Conservation (phyloP, 2,797 vertebrate genomes). For the Crocidura indochinensis region DNA sequence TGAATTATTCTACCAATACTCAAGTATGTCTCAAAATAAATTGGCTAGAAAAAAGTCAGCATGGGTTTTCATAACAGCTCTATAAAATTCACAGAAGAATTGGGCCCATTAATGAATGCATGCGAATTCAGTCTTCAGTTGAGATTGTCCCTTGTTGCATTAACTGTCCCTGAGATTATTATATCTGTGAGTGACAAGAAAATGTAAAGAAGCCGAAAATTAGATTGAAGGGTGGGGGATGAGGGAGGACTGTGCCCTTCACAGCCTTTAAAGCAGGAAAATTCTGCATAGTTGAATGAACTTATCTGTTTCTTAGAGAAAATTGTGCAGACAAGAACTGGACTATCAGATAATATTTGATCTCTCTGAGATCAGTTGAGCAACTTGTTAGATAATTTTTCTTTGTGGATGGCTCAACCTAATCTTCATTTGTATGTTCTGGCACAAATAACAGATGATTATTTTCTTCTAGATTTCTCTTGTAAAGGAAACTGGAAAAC, state of each 20-base stretch:
- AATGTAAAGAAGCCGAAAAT: slow-evolving; percentile 18
- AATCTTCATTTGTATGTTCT: neutral
- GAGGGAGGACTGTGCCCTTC: neutral
- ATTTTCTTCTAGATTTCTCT: slow-evolving; percentile 23
- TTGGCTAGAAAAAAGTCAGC: neutral
- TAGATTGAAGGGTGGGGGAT: neutral
- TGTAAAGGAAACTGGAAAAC: neutral
- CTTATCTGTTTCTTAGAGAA: neutral
- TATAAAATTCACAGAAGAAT: neutral
- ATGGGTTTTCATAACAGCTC: neutral
- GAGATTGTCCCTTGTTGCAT: rapidly evolving
- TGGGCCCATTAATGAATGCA: neutral
- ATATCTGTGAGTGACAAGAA: neutral
- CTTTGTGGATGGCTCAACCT: neutral
- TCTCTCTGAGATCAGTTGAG: neutral
- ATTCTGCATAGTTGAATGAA: neutral
- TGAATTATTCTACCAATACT: slow-evolving; percentile 94
- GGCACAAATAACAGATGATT: neutral
- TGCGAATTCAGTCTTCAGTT: neutral
- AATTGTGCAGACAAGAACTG: neutral
- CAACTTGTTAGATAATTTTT: neutral
- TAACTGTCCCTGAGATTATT: neutral
- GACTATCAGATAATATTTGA: neutral
- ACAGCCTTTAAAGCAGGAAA: slow-evolving; percentile 10
- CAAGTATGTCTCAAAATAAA: slow-evolving; percentile 89